phyloP scores from a whole-genome alignment of 2,113 vertebrate genomes.

The Cichladusa arquata region DNA sequence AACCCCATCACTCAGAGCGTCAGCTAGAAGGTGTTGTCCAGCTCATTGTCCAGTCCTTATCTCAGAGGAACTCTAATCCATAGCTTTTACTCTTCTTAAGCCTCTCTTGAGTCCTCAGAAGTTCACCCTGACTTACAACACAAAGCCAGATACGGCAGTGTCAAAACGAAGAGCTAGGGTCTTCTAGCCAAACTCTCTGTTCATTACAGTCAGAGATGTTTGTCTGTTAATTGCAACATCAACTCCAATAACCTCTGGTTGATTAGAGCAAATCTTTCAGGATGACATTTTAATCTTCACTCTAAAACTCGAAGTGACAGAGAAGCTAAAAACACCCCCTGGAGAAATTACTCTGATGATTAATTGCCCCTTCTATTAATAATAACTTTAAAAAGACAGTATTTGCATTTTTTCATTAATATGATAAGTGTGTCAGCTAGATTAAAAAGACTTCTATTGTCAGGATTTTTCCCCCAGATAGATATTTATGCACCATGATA shows the following conservation, averaged over 20 bases:
- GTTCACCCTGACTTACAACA: neutral
- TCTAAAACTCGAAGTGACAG: constrained; percentile 4
- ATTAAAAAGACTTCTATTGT: neutral
- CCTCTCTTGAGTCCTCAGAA: neutral
- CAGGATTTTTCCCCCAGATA: neutral
- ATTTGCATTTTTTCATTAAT: neutral
- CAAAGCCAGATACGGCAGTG: neutral
- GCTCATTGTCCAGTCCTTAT: neutral
- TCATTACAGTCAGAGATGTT: neutral
- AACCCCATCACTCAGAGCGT: neutral
- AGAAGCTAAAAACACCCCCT: neutral
- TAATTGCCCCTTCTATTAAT: neutral
- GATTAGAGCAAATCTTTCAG: neutral
- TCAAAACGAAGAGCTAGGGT: neutral
- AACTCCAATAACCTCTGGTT: neutral
- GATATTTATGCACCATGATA: neutral
- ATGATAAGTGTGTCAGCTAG: neutral
- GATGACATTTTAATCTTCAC: constrained; percentile 15
- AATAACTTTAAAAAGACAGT: neutral
- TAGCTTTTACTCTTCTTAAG: neutral
- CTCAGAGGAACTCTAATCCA: neutral
- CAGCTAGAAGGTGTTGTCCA: neutral
- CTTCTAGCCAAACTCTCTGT: neutral
- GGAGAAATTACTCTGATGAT: constrained; percentile 17
- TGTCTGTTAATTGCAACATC: neutral